A percentile compares a stretch with the other conserved stretches of the same genome.
Evolutionary conservation across 2,113 vertebrate species (phyloP).

Genomic region (Proterorhinus semilunaris): DNA sequence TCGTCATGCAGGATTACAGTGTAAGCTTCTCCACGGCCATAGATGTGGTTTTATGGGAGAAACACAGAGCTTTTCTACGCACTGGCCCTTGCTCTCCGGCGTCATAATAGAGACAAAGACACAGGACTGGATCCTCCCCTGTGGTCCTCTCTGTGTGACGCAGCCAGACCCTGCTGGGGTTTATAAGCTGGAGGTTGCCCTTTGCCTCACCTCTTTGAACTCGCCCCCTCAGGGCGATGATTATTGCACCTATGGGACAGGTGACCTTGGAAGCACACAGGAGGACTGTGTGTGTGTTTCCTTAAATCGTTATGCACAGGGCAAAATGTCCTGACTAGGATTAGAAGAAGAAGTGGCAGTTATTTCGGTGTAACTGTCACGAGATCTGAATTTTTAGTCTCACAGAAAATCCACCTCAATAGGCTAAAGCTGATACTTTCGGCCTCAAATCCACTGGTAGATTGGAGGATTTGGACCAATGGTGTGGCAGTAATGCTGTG

Average conservation of each 20-base stretch:
- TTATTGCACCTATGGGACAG: slow-evolving; percentile 28
- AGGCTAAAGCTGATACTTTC: too few relatives aligned
- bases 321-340: slow-evolving; percentile 5
- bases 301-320: neutral
- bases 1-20: slow-evolving; percentile 76
- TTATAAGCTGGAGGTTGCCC: slow-evolving; percentile 22
- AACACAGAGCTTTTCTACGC: slow-evolving; percentile 66
- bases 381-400: too few relatives aligned
- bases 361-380: slow-evolving; percentile 5
- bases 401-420: too few relatives aligned
- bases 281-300: slow-evolving; percentile 11
- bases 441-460: too few relatives aligned
- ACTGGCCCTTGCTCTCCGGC: slow-evolving; percentile 43
- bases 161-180: slow-evolving; percentile 27
- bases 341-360: slow-evolving; percentile 22
- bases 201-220: slow-evolving; percentile 13
- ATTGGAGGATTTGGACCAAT: too few relatives aligned
- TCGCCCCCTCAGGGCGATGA: slow-evolving; percentile 19
- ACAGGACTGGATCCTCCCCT: slow-evolving; percentile 37
- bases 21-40: slow-evolving; percentile 73
- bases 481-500: too few relatives aligned
- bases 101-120: slow-evolving; percentile 61
- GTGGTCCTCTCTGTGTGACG: slow-evolving; percentile 24
- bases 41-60: slow-evolving; percentile 71
- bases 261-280: slow-evolving; percentile 53